A percentile compares a stretch with the other conserved stretches of the same genome.
These are phyloP conservation scores for Microtus agrestis DNA, from an alignment of 2,797 vertebrate species.

Conservation along the genomic window DNA sequence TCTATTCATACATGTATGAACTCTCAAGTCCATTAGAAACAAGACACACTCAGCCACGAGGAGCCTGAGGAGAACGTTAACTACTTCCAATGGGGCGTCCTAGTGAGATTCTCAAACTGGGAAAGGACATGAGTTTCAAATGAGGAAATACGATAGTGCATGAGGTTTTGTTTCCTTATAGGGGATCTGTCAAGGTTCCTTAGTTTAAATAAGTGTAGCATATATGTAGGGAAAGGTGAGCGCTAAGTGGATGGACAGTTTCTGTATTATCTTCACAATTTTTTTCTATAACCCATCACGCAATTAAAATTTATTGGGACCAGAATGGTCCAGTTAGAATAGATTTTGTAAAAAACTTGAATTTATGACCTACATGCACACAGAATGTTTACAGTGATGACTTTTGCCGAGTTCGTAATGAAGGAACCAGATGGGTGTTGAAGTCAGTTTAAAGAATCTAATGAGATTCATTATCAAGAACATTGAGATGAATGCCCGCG, in stretches of 20 bases:
- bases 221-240: background rate
- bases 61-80: background rate
- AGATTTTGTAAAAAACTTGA: conserved; percentile 41
- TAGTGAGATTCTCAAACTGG: background rate
- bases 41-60: background rate
- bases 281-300: background rate
- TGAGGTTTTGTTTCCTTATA: background rate
- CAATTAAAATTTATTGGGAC: conserved; percentile 51
- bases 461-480: background rate
- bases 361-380: background rate
- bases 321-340: conserved; percentile 35
- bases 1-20: background rate
- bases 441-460: conserved; percentile 10
- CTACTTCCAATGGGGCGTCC: background rate
- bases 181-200: background rate
- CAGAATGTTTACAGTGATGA: background rate
- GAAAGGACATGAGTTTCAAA: background rate
- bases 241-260: background rate
- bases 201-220: background rate
- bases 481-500: background rate
- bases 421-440: background rate
- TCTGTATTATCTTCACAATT: background rate
- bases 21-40: background rate
- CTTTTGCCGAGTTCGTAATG: background rate
- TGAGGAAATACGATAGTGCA: background rate